Percentiles rank a stretch among this genome's conserved stretches.
Evolutionary conservation across 2,888 invertebrate species (phyloP).

Genomic region (Microplitis manilae): DNA sequence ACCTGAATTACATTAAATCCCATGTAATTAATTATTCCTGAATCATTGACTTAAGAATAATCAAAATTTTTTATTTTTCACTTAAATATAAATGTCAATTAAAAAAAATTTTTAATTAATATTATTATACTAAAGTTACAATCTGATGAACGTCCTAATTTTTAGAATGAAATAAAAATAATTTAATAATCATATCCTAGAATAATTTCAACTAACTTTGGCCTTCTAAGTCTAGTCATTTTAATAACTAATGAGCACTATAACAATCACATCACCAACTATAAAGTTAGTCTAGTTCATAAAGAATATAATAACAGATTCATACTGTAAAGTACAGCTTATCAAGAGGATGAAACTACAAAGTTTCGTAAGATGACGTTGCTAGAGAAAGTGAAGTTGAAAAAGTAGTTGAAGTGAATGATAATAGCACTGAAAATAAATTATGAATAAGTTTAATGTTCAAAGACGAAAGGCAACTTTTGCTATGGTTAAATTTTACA

Average conservation of each 20-base stretch:
- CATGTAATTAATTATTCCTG: too few species aligned
- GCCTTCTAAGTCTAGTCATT: not conserved
- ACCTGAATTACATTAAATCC: too few species aligned
- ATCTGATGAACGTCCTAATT: too few species aligned
- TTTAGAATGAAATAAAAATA: too few species aligned
- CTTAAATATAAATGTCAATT: too few species aligned
- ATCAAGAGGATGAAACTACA: slow-evolving; percentile 17
- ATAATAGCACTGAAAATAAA: slow-evolving; percentile 11
- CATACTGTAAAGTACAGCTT: not conserved
- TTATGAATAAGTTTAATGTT: not conserved
- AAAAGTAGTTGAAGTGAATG: not conserved
- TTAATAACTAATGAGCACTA: not conserved
- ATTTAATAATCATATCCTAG: not conserved
- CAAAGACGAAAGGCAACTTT: slow-evolving; percentile 6
- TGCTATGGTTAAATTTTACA: slow-evolving; percentile 40
- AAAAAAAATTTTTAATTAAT: too few species aligned
- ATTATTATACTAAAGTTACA: too few species aligned
- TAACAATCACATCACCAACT: not conserved
- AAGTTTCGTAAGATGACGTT: slow-evolving; percentile 20
- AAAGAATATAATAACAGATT: slow-evolving; percentile 8
- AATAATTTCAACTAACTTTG: not conserved
- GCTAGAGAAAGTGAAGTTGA: slow-evolving; percentile 3
- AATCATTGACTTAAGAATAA: too few species aligned
- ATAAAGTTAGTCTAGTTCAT: slow-evolving; percentile 10
- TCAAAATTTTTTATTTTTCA: too few species aligned